These are phyloP conservation scores for Cyrtonyx montezumae DNA, from an alignment of 2,113 vertebrate genomes.

Conservation along the genomic window DNA sequence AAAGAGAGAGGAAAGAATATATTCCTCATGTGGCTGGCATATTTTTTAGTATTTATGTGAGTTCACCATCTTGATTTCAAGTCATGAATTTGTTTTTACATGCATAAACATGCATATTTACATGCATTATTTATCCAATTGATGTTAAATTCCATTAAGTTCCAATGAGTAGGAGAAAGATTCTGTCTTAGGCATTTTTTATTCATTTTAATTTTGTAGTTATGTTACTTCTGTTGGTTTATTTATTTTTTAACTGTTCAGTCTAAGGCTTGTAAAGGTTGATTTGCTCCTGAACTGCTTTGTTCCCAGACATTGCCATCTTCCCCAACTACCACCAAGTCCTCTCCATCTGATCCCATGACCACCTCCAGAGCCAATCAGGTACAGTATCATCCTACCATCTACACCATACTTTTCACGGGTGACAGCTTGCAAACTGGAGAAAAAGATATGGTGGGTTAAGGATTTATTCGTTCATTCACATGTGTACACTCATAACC, in stretches of 20 bases:
- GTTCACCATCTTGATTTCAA: slow-evolving; percentile 83
- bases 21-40: slow-evolving; percentile 74
- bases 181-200: slow-evolving; percentile 78
- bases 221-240: slow-evolving; percentile 82
- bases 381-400: slow-evolving; percentile 91
- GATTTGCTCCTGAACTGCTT: slow-evolving; percentile 93
- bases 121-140: slow-evolving; percentile 80
- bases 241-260: slow-evolving; percentile 82
- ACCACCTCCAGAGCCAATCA: slow-evolving; percentile 92
- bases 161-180: slow-evolving; percentile 78
- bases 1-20: slow-evolving; percentile 74
- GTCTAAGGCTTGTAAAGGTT: slow-evolving; percentile 88
- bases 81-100: slow-evolving; percentile 85
- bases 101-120: slow-evolving; percentile 84
- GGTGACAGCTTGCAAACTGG: slow-evolving; percentile 80
- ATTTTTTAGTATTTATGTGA: slow-evolving; percentile 79
- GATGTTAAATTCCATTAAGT: slow-evolving; percentile 85
- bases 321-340: slow-evolving; percentile 93
- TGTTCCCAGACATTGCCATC: slow-evolving; percentile 94
- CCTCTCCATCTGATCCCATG: slow-evolving; percentile 92
- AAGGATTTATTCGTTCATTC: slow-evolving; percentile 85
- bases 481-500: slow-evolving; percentile 79
- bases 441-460: slow-evolving; percentile 85
- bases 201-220: slow-evolving; percentile 79
- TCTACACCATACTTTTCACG: slow-evolving; percentile 88